Conservation (phyloP, 2,888 invertebrate species). For the Teleogryllus oceanicus region DNA sequence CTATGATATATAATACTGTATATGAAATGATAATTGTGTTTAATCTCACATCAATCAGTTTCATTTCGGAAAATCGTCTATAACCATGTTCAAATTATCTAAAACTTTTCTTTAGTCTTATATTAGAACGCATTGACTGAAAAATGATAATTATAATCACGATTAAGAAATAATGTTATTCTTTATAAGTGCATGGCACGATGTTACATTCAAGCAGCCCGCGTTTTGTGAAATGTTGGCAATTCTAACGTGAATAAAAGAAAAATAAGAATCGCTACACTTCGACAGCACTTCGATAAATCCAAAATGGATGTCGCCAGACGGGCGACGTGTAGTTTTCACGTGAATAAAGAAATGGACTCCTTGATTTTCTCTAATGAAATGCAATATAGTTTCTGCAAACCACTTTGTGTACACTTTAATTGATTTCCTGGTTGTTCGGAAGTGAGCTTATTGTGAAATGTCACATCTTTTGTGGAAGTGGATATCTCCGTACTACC, state of each 20-base stretch:
- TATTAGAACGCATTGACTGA: no score
- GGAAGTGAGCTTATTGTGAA: neutral
- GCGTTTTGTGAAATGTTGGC: neutral
- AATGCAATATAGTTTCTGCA: neutral
- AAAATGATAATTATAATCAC: no score
- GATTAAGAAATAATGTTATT: no score
- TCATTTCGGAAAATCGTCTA: no score
- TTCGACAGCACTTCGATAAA: neutral
- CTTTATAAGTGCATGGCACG: no score
- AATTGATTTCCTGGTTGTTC: neutral
- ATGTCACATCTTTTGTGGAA: neutral
- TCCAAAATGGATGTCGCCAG: neutral
- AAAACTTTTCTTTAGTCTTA: no score
- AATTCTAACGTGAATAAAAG: neutral
- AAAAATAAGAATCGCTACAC: neutral
- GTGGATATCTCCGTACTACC: neutral
- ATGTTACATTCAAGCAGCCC: neutral
- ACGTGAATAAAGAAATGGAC: neutral
- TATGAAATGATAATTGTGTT: no score
- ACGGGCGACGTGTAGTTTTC: neutral
- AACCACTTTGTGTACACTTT: neutral
- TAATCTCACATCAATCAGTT: no score
- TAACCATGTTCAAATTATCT: no score
- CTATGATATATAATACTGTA: no score
- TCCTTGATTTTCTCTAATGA: neutral